A percentile compares a stretch with the other conserved stretches of the same genome.
Evolutionary conservation across 1,140 invertebrate genomes (phyloP).

Genomic region (Dolichoris vasculosae): DNA sequence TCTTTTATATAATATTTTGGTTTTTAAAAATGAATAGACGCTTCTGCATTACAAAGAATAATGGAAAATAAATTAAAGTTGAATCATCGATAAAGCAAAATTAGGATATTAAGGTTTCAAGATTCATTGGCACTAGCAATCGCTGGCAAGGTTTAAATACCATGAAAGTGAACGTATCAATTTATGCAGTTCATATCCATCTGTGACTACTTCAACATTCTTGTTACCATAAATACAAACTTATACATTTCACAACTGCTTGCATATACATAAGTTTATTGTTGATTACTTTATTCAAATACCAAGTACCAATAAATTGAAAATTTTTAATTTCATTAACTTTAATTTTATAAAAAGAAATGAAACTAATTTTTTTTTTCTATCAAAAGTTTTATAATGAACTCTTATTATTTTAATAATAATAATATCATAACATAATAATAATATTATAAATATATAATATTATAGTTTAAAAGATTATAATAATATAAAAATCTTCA

Average conservation of each 20-base stretch:
- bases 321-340: no score
- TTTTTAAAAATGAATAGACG: neutral
- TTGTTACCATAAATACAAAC: slow-evolving; percentile 38
- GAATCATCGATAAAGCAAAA: slow-evolving; percentile 27
- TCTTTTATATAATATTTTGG: no score
- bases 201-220: neutral
- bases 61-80: neutral
- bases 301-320: no score
- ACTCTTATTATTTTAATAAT: no score
- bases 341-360: no score
- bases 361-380: no score
- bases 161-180: slow-evolving; percentile 1
- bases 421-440: no score
- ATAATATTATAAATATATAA: no score
- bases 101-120: slow-evolving; percentile 20
- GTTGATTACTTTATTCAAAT: neutral
- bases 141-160: neutral
- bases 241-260: slow-evolving; percentile 6
- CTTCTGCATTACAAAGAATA: neutral
- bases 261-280: neutral
- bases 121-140: neutral
- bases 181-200: neutral
- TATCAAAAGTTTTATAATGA: no score
- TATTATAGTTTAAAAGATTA: no score
- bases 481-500: no score